Evolutionary conservation across 2,113 vertebrate genomes (phyloP), one percentile per base, ranked within the genome.

Genomic region (Hippocampus mohnikei): DNA sequence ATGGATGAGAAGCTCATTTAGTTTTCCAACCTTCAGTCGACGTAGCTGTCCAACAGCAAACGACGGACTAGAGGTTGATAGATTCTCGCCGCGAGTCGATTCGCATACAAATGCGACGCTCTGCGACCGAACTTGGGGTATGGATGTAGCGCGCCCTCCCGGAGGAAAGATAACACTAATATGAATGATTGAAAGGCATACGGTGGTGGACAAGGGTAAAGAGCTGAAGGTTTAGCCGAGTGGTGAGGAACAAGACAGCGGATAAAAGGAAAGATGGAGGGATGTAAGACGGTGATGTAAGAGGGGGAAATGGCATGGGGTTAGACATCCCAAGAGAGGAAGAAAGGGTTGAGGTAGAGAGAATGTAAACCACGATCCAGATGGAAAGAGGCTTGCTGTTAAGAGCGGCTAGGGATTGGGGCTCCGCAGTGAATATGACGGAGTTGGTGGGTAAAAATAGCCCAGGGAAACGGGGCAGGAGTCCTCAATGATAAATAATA

Each of bases 401-500:
- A 72, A 68, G 76, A 86, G 79, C 84, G 87, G 87, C 85, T 84
- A 84, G 88, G 85, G 85, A 87, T 84, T 76, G 81, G 84, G 88
- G 80, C 80, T 87, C 84, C 84, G 42, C 80, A 84, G 88, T 85
- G 86, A 88, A 88, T 86, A 77, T 85, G 88, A 84, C 55, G 82
- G 80, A 78, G 79, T 88, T 83, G 85, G 83, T 83, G 85, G 82
- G 85, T 90, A 91, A 89, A 89, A 90, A 90, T 90, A 89, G 90
- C 83, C 82, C 37, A 6, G 71, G 76, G 86, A 91, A 91, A 83
- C 82, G 81, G 85, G 86, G 79, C 85, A 87, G 83, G 87, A 88
- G 83, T 87, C 81, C 78, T 91, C 83, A 69, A 74, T 84, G 80
- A 91, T 91, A 84, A 91, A 91, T 91, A 90, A 89, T 89, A 87